phyloP scores from a whole-genome alignment of 2,113 vertebrate species.

The Channa argus region DNA sequence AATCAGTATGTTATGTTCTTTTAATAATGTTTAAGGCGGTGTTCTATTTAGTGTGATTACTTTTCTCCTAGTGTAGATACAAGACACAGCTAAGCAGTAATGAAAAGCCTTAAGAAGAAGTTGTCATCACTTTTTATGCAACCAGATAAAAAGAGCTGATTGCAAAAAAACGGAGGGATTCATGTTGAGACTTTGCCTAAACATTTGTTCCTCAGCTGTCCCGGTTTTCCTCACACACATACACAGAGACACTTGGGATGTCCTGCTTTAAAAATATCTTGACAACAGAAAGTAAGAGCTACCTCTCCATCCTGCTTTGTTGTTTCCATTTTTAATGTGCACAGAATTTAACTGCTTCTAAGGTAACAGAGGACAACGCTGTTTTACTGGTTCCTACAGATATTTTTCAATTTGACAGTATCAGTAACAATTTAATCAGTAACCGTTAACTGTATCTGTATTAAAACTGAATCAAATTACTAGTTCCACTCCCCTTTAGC shows the following conservation, averaged over 20 bases:
- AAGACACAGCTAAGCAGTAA: neutral
- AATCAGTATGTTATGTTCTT: neutral
- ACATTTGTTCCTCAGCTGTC: conserved; percentile 2
- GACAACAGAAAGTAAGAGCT: conserved; percentile 26
- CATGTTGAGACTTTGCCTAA: too few relatives aligned
- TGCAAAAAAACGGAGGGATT: neutral
- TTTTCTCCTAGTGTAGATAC: neutral
- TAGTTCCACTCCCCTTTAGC: too few relatives aligned
- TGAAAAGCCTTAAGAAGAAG: neutral
- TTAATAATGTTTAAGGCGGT: conserved; percentile 1
- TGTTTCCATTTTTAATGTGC: conserved; percentile 29
- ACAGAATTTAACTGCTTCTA: conserved; percentile 5
- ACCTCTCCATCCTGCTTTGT: neutral
- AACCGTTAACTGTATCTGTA: too few relatives aligned
- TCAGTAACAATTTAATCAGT: too few relatives aligned
- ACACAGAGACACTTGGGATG: conserved; percentile 24
- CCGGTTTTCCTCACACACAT: neutral
- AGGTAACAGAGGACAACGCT: neutral
- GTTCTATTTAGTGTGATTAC: neutral
- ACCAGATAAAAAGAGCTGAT: neutral
- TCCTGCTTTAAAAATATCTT: conserved; percentile 35
- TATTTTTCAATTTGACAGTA: too few relatives aligned
- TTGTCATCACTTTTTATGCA: neutral
- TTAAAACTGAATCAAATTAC: too few relatives aligned
- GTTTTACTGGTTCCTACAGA: neutral